These are phyloP conservation scores for Steinernema hermaphroditum DNA, from an alignment of 2,888 invertebrate genomes.

Conservation along the genomic window DNA sequence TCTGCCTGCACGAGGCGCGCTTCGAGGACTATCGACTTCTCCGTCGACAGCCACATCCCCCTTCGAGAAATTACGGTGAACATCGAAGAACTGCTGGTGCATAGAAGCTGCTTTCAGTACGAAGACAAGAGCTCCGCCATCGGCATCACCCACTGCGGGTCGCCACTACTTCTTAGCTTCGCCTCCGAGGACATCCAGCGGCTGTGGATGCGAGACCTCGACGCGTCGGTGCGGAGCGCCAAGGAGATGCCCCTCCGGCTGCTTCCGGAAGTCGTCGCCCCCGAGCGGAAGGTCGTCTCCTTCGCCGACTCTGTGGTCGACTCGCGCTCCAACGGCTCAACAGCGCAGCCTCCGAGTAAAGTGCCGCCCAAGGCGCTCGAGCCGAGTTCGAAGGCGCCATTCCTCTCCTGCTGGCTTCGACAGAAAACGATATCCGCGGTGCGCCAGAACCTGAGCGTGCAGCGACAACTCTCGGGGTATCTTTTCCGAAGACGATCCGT, in stretches of 20 bases:
- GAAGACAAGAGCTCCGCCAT: not conserved
- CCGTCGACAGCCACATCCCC: slow-evolving; percentile 11
- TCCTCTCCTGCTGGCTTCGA: not conserved
- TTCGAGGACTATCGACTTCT: not conserved
- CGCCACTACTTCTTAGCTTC: not conserved
- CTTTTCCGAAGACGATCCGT: not conserved
- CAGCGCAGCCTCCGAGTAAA: not conserved
- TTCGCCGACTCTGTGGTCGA: not conserved
- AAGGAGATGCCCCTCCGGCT: not conserved
- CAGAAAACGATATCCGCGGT: not conserved
- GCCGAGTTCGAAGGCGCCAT: not conserved
- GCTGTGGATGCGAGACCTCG: not conserved
- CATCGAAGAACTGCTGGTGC: no score
- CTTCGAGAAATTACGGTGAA: not conserved
- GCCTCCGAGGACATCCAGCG: not conserved
- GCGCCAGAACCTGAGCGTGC: not conserved
- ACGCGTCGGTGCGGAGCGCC: slow-evolving; percentile 2
- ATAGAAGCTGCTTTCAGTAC: not conserved
- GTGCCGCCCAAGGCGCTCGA: not conserved
- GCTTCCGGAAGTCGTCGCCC: not conserved
- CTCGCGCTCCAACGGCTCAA: not conserved
- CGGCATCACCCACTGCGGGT: not conserved
- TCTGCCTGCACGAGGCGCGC: slow-evolving; percentile 41
- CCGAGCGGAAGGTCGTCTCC: not conserved
- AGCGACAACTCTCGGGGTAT: not conserved